Percentiles rank a stretch among this genome's conserved stretches.
These are phyloP conservation scores for Andricus quercusramuli DNA, from an alignment of 2,888 invertebrate genomes.

Conservation along the genomic window DNA sequence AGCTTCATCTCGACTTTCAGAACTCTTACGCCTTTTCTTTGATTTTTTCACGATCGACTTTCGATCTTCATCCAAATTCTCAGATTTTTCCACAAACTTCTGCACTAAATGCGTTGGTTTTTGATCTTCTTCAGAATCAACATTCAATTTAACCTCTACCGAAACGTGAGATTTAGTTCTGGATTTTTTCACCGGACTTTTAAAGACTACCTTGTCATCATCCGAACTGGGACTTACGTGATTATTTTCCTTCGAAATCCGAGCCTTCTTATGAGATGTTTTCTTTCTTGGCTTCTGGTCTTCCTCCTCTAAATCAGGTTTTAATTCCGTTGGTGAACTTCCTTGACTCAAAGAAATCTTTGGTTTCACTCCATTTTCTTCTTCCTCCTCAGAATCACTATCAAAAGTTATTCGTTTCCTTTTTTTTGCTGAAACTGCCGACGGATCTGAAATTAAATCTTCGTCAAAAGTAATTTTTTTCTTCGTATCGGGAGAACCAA, in stretches of 20 bases:
- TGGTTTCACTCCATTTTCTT: background rate
- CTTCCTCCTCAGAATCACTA: conserved; percentile 8
- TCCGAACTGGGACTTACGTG: background rate
- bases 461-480: background rate
- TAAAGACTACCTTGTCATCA: background rate
- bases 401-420: conserved; percentile 25
- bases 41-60: background rate
- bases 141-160: background rate
- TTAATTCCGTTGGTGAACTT: background rate
- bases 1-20: background rate
- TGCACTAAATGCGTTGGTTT: background rate
- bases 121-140: background rate
- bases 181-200: background rate
- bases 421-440: background rate
- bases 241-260: background rate
- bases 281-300: conserved; percentile 4
- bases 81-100: background rate
- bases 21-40: background rate
- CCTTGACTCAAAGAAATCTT: background rate
- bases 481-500: background rate
- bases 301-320: background rate
- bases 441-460: conserved; percentile 16
- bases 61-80: background rate
- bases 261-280: conserved; percentile 3
- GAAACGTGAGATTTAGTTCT: background rate